phyloP scores from a whole-genome alignment of 2,113 vertebrate genomes.

The Cairina moschata region DNA sequence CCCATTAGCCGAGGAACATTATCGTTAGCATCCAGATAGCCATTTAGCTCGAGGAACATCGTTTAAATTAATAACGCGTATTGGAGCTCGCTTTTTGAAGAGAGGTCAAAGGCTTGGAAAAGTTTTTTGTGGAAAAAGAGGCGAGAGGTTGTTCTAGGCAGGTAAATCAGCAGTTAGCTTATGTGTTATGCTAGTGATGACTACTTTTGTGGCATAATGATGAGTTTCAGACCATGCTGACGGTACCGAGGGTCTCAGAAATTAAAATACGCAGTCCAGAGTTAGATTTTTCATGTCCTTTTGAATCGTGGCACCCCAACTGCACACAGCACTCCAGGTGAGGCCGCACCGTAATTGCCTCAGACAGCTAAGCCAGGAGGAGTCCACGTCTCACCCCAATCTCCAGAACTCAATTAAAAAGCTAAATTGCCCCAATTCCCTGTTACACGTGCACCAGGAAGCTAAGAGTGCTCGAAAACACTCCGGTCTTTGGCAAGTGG shows the following conservation, averaged over 20 bases:
- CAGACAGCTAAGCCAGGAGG: background rate
- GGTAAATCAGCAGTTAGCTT: too few species aligned
- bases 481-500: background rate
- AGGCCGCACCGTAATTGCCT: too few species aligned
- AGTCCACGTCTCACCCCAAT: background rate
- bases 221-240: background rate
- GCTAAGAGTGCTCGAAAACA: background rate
- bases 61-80: background rate
- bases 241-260: background rate
- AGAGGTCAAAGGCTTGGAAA: background rate
- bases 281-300: background rate
- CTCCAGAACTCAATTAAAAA: too few species aligned
- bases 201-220: accelerated
- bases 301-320: too few species aligned
- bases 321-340: too few species aligned
- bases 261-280: too few species aligned
- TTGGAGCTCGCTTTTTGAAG: background rate
- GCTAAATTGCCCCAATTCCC: accelerated
- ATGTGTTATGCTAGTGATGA: too few species aligned
- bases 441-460: accelerated
- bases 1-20: background rate
- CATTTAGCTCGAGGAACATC: background rate
- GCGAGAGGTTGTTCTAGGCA: background rate
- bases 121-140: background rate
- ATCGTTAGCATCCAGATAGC: background rate